Evolutionary conservation across 92 coral and sea anemone genomes (phyloP), one percentile per base, ranked within the genome.

Genomic region (Metridium senile): DNA sequence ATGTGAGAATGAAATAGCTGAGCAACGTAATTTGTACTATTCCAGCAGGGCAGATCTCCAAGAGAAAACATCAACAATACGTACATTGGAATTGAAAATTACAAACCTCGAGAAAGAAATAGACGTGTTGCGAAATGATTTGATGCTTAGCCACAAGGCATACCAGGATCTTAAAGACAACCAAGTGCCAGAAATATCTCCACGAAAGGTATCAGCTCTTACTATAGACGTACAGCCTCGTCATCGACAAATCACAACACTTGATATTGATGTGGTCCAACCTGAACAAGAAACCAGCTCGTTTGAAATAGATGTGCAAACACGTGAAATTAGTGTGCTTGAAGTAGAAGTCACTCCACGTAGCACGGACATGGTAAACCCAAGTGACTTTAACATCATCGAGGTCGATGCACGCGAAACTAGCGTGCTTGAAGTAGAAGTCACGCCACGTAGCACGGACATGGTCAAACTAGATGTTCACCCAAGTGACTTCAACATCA

Each of bases 91-190:
- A 62, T 49, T 76, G 27, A 71, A 79, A 54, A 82, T 93, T 53
- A 71, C 87, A 9, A 80, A 78, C 11, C 67, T 93, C 57, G 94
- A 93, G 74, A 62, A 75, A 10, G 90, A 93, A 74, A 71, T 91
- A 17, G 81, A 75, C 52, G 82, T 81, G 27, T 74, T 91, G 8
- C 82, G 84, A 45, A 77, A 86, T 52, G 94, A 91, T 52, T 54
- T 91, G 57, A 46, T 83, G 21, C 90, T 85, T 29, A 91, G 97
- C 29, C 98, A 91, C 61, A 80, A 76, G 62, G 93, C 97, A 2
- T 89, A 91, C 65, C 89, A 84, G 29, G 97, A 93, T 28, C 75
- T 86, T 25, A 84, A 85, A 31, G 78, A 80, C 59, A 80, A 85
- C 56, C 83, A 88, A 23, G 75, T 81, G 22, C 4, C n/a, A 25